phyloP scores from a whole-genome alignment of 2,113 vertebrate genomes.

The Tachuris rubrigastra region DNA sequence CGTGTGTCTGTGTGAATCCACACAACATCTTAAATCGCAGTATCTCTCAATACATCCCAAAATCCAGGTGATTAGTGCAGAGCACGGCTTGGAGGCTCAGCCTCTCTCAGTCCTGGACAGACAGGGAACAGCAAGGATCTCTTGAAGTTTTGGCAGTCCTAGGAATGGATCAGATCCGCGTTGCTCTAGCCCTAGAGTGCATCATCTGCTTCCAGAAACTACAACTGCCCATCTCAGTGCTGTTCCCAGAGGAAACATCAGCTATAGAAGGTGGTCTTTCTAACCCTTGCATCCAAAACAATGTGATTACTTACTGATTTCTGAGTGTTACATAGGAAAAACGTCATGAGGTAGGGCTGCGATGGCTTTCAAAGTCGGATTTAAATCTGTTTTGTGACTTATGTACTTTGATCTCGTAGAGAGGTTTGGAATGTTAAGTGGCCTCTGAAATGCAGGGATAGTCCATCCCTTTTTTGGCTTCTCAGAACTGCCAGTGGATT shows the following conservation, averaged over 20 bases:
- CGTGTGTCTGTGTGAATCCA: not conserved
- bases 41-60: not conserved
- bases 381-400: not conserved
- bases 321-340: not conserved
- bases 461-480: not conserved
- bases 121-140: not conserved
- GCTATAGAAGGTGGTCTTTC: not conserved
- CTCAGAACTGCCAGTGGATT: not conserved
- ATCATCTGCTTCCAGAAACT: not conserved
- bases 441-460: not conserved
- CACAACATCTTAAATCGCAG: not conserved
- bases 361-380: not conserved
- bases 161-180: not conserved
- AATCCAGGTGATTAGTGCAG: not conserved
- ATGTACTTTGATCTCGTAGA: rapidly evolving
- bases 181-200: not conserved
- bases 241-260: not conserved
- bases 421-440: not conserved
- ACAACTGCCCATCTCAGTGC: not conserved
- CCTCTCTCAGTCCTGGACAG: not conserved
- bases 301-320: rapidly evolving
- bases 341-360: rapidly evolving
- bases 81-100: not conserved
- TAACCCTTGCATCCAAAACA: not conserved
- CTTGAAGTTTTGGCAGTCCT: not conserved